These are phyloP conservation scores for Drosophila quinaria DNA, from an alignment of 2,888 invertebrate species.

Conservation along the genomic window DNA sequence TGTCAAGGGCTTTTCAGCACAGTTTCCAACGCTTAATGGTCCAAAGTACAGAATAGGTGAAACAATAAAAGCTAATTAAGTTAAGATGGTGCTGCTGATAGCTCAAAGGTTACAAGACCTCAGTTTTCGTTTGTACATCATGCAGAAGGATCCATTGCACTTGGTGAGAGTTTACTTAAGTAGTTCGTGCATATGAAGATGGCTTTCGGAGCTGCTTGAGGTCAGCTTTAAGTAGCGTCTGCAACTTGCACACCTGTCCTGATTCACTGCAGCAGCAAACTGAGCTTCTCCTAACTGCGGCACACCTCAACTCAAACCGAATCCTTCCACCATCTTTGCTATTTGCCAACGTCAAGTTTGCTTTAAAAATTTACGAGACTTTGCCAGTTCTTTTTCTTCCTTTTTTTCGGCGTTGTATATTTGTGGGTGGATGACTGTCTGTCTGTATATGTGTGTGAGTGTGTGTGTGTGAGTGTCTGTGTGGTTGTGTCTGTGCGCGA, in stretches of 20 bases:
- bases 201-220: not conserved
- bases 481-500: constrained; percentile 20
- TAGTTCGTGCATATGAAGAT: not conserved
- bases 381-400: constrained; percentile 10
- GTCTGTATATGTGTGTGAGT: not conserved
- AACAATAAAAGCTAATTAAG: not conserved
- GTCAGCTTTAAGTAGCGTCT: constrained; percentile 7
- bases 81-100: not conserved
- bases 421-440: constrained; percentile 2
- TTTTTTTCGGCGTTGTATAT: not conserved
- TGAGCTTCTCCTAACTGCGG: not conserved
- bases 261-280: not conserved
- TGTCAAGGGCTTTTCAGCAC: not conserved
- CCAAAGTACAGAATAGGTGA: not conserved
- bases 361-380: constrained; percentile 47
- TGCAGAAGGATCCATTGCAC: not conserved
- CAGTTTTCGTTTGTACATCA: not conserved
- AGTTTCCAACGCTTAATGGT: constrained; percentile 3
- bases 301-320: not conserved
- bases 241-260: constrained; percentile 12
- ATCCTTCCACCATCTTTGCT: constrained; percentile 20
- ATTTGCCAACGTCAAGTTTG: constrained; percentile 29
- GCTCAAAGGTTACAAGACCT: constrained; percentile 1
- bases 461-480: constrained; percentile 7
- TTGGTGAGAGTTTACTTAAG: not conserved